phyloP scores from a whole-genome alignment of 2,113 vertebrate genomes.

The Corvus moneduloides region DNA sequence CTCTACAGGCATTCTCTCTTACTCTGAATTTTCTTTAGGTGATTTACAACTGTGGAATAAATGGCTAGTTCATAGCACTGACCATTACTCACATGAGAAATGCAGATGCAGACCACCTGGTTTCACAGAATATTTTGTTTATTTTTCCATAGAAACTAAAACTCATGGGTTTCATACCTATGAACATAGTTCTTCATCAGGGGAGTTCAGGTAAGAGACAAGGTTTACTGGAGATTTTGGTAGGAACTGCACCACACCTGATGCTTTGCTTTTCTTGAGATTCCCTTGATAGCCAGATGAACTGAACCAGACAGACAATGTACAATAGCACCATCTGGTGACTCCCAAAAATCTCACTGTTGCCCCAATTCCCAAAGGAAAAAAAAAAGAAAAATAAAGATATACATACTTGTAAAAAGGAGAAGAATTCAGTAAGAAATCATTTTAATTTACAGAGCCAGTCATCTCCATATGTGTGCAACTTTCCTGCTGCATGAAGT shows the following conservation, averaged over 20 bases:
- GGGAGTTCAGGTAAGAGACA: background rate
- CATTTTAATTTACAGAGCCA: background rate
- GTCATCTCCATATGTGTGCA: background rate
- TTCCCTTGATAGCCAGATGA: background rate
- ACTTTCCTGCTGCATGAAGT: background rate
- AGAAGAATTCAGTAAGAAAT: background rate
- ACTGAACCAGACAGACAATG: constrained; percentile 7
- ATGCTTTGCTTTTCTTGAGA: background rate
- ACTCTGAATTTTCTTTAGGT: background rate
- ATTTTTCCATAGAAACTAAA: background rate
- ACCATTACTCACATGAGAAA: background rate
- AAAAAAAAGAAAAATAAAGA: background rate
- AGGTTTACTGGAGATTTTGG: background rate
- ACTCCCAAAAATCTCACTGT: constrained; percentile 40
- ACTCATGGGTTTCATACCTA: background rate
- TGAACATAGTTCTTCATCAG: background rate
- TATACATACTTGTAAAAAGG: background rate
- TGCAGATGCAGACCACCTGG: background rate
- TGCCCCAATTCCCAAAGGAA: background rate
- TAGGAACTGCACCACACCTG: background rate
- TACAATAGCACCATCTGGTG: constrained; percentile 69
- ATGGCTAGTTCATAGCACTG: background rate
- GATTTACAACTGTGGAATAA: background rate
- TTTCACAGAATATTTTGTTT: background rate
- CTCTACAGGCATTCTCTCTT: background rate